Percentiles rank a stretch among this genome's conserved stretches.
Evolutionary conservation across 2,113 vertebrate species (phyloP).

Genomic region (Dipodomys stephensi): DNA sequence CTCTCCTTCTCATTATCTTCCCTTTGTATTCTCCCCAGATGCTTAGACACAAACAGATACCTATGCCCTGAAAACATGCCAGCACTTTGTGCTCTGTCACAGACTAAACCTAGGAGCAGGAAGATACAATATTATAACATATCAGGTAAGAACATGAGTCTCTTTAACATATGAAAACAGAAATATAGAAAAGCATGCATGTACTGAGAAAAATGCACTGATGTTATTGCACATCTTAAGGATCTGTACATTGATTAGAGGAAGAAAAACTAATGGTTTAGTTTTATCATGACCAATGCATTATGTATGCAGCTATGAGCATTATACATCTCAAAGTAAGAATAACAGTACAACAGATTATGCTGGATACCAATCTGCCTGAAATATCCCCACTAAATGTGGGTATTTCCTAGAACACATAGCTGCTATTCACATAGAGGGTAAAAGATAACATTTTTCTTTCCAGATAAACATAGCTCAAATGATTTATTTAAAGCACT

Average conservation of each 20-base stretch:
- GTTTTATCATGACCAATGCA: slow-evolving; percentile 30
- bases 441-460: not conserved
- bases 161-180: not conserved
- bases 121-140: not conserved
- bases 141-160: not conserved
- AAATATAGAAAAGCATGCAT: not conserved
- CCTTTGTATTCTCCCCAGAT: not conserved
- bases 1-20: not conserved
- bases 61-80: not conserved
- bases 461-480: not conserved
- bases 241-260: not conserved
- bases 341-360: not conserved
- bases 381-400: not conserved
- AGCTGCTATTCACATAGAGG: not conserved
- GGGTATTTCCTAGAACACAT: not conserved
- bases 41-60: not conserved
- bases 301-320: not conserved
- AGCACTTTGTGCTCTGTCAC: not conserved
- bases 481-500: not conserved
- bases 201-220: not conserved
- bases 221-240: slow-evolving; percentile 6
- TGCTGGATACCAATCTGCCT: not conserved
- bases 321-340: not conserved
- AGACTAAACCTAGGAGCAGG: not conserved
- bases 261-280: not conserved